A percentile compares a stretch with the other conserved stretches of the same genome.
These are phyloP conservation scores for Chamaea fasciata DNA, from an alignment of 2,113 vertebrate species.

Conservation along the genomic window DNA sequence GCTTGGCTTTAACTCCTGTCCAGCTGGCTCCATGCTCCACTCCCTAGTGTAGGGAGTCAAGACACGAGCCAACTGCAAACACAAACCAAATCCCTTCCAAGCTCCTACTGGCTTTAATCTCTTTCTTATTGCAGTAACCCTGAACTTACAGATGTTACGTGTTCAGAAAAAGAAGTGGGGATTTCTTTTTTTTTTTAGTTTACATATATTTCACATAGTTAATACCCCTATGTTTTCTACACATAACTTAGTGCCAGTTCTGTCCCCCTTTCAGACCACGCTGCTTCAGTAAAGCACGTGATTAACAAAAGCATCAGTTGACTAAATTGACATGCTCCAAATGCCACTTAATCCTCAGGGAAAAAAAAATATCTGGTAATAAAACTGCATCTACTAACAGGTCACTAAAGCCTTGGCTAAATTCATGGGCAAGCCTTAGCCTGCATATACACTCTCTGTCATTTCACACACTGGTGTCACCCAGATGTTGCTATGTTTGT, in stretches of 20 bases:
- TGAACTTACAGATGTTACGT: not conserved
- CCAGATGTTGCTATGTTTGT: not conserved
- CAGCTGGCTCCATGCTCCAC: not conserved
- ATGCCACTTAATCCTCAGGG: not conserved
- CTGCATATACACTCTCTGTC: not conserved
- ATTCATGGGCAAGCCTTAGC: not conserved
- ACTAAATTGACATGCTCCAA: slow-evolving; percentile 1
- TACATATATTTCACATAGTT: not conserved
- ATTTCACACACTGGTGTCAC: not conserved
- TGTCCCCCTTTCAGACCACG: not conserved
- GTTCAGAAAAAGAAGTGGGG: not conserved
- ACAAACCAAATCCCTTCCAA: slow-evolving; percentile 11
- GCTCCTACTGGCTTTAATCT: slow-evolving; percentile 12
- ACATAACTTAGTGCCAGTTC: not conserved
- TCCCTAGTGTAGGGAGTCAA: not conserved
- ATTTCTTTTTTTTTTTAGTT: not conserved
- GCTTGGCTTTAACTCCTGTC: not conserved
- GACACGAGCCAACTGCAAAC: not conserved
- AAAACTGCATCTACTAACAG: not conserved
- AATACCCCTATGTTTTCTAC: not conserved
- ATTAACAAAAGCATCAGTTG: not conserved
- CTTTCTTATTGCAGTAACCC: not conserved
- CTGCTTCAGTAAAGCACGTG: not conserved
- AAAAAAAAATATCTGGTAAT: not conserved
- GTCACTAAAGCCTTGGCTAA: not conserved